phyloP scores from a whole-genome alignment of 2,113 vertebrate species.

The Halichoerus grypus region DNA sequence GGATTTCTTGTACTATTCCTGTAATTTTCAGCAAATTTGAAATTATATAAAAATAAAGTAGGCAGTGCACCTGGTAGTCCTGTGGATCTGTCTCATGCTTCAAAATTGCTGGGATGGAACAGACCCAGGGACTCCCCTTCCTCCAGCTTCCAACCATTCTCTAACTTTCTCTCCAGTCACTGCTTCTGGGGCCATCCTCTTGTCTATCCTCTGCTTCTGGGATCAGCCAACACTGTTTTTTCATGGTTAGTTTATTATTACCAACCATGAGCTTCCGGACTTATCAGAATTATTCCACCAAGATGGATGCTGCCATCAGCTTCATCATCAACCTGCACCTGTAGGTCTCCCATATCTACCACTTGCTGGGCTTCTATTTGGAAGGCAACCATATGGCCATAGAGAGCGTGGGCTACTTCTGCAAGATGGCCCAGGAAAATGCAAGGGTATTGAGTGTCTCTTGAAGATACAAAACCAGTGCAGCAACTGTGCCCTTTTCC shows the following conservation, averaged over 20 bases:
- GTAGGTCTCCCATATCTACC: not conserved
- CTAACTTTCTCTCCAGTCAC: not conserved
- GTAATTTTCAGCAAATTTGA: not conserved
- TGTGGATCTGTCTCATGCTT: not conserved
- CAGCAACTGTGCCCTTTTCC: not conserved
- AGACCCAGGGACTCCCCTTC: not conserved
- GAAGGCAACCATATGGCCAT: not conserved
- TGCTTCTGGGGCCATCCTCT: not conserved
- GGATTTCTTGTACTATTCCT: not conserved
- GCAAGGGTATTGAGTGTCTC: not conserved
- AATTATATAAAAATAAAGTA: slow-evolving; percentile 14
- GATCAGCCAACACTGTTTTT: not conserved
- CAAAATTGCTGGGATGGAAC: not conserved
- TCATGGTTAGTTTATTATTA: not conserved
- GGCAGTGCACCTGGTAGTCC: not conserved
- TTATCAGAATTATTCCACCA: not conserved
- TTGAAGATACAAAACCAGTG: not conserved
- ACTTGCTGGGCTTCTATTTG: not conserved
- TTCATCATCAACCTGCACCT: not conserved
- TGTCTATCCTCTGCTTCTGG: not conserved
- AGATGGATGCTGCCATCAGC: not conserved
- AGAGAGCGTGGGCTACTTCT: not conserved
- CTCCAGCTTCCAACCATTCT: not conserved
- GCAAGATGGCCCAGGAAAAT: not conserved
- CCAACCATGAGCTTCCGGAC: not conserved